These are phyloP conservation scores for Cybosia mesomella DNA, from an alignment of 2,888 invertebrate species.

Conservation along the genomic window DNA sequence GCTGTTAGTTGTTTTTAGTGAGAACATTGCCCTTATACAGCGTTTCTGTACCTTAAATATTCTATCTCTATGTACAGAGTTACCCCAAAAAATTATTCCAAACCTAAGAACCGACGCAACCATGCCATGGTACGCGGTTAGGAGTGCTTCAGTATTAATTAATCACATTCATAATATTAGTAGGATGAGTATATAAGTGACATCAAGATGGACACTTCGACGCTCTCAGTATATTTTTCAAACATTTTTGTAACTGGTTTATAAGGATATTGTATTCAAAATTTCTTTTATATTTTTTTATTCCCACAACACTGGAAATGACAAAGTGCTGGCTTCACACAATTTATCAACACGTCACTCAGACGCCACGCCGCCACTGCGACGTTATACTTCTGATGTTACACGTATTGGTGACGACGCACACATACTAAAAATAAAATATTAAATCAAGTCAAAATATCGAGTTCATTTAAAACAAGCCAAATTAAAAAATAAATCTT, in stretches of 20 bases:
- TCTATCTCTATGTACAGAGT: too few relatives aligned
- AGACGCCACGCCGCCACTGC: constrained; percentile 13
- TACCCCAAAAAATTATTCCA: too few relatives aligned
- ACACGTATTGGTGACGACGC: background rate
- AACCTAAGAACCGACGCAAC: too few relatives aligned
- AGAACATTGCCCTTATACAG: too few relatives aligned
- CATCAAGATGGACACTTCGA: background rate
- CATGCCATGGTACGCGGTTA: too few relatives aligned
- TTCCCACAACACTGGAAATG: background rate
- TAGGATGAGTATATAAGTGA: background rate
- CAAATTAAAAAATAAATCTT: too few relatives aligned
- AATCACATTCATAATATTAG: too few relatives aligned
- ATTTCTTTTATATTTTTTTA: background rate
- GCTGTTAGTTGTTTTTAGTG: too few relatives aligned
- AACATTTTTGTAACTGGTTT: background rate
- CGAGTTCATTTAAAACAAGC: background rate
- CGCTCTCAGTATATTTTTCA: background rate
- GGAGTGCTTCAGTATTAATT: too few relatives aligned
- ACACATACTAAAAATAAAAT: background rate
- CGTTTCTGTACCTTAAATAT: too few relatives aligned
- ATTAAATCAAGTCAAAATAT: background rate
- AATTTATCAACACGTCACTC: constrained; percentile 24
- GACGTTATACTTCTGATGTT: constrained; percentile 18
- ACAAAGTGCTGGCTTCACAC: constrained; percentile 5
- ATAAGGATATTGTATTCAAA: constrained; percentile 4